Percentiles rank a stretch among this genome's conserved stretches.
Conservation (phyloP, 2,113 vertebrate genomes). For the Sinocyclocheilus rhinocerous region DNA sequence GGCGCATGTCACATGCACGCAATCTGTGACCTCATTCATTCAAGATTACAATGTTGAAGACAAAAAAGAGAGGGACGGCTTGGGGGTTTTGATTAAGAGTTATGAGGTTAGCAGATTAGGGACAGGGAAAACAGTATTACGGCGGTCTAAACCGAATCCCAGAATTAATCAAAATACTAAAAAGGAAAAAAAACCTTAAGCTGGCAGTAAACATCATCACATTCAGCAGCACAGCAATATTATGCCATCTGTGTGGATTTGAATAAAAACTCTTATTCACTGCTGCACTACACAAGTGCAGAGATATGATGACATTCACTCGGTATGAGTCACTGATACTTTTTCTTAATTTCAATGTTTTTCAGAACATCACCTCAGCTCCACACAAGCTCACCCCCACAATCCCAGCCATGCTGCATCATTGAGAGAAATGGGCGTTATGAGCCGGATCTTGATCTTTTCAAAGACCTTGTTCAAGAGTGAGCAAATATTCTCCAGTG, state of each 20-base stretch:
- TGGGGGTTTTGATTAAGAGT: conserved; percentile 75
- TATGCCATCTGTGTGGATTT: conserved; percentile 39
- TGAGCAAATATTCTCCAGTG: not conserved
- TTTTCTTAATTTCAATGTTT: not conserved
- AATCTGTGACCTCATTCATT: conserved; percentile 72
- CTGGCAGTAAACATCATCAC: conserved; percentile 61
- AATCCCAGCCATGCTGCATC: not conserved
- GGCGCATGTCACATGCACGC: conserved; percentile 54
- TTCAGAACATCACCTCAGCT: not conserved
- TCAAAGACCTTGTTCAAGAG: not conserved
- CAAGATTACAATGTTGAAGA: conserved; percentile 70
- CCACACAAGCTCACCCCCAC: not conserved
- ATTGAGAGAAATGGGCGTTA: not conserved
- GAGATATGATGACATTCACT: not conserved
- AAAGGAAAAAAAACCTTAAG: conserved; percentile 68
- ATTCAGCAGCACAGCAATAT: conserved; percentile 19
- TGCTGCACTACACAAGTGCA: not conserved
- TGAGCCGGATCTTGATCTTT: not conserved
- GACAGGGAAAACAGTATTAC: conserved; percentile 66
- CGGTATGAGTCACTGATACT: not conserved
- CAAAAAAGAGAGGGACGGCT: conserved; percentile 59
- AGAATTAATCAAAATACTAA: conserved; percentile 78
- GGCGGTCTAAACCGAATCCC: conserved; percentile 69
- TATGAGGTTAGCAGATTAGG: conserved; percentile 76
- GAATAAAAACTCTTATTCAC: conserved; percentile 25